Percentiles rank a stretch among this genome's conserved stretches.
Evolutionary conservation across 2,113 vertebrate species (phyloP).

Genomic region (Cepphus grylle): DNA sequence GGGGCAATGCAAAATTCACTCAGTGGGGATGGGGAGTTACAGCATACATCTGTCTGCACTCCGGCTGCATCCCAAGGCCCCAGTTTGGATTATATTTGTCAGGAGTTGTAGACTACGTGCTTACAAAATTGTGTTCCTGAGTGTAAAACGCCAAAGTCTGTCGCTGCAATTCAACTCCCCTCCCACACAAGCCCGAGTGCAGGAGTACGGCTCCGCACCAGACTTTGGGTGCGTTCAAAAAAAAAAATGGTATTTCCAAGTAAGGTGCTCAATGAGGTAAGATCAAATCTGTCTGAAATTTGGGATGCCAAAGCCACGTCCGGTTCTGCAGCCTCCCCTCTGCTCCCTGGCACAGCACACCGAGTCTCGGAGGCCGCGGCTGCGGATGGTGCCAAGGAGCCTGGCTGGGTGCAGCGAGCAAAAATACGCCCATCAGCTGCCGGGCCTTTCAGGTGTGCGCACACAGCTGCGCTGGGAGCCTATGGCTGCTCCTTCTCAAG

Average conservation of each 20-base stretch:
- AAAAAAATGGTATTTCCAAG: background rate
- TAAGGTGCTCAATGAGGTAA: background rate
- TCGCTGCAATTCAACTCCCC: background rate
- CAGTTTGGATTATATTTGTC: background rate
- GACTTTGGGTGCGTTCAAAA: background rate
- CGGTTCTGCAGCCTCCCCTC: background rate
- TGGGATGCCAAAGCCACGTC: fast-evolving
- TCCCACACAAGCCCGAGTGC: background rate
- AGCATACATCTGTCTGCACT: background rate
- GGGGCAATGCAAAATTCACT: background rate
- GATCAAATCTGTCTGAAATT: background rate
- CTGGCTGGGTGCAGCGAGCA: background rate
- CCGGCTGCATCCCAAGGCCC: background rate
- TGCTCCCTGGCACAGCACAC: background rate
- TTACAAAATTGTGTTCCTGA: background rate
- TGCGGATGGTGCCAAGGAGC: background rate
- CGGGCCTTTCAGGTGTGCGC: background rate
- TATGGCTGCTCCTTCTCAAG: background rate
- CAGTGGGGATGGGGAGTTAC: background rate
- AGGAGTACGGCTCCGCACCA: background rate
- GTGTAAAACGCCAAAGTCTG: background rate
- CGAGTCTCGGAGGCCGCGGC: background rate
- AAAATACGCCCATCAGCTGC: background rate
- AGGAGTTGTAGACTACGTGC: fast-evolving
- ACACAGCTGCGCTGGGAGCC: background rate